Evolutionary conservation across 2,113 vertebrate genomes (phyloP), one percentile per base, ranked within the genome.

Genomic region (Lepidothrix coronata): DNA sequence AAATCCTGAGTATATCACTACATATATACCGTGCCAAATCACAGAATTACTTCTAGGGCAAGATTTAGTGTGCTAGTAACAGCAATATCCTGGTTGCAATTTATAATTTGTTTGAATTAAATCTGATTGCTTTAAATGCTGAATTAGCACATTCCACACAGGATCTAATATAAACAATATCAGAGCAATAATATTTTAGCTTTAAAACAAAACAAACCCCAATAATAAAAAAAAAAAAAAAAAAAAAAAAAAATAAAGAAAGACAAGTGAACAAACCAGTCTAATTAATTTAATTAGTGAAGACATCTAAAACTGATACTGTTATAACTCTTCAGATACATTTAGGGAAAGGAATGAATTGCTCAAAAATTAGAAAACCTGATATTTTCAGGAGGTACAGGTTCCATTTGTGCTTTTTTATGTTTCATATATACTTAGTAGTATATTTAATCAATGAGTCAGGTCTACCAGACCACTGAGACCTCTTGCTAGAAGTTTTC

Each of bases 261-360:
- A 43, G 0, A 19, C 43, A 54, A 52, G 6, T 27, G 2, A 71
- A 70, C 1, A 68, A 58, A 67, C 0, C 9, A 39, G 2, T 25
- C 6, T 37, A 27, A 55, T 31, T 44, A 52, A 57, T 48, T 70
- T 54, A 31, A 28, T 54, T 35, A 57, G 2, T 62, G 9, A 82
- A 65, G 28, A 46, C 5, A 41, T 6, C 12, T 57, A 43, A 72
- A 75, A 48, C 2, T 12, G 3, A 15, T 15, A 13, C 6, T 30
- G 2, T 24, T 75, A 19, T 14, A 9, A 6, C 16, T 57, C 17
- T 74, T 67, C 14, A 66, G 25, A 19, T 1, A 8, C 13, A 52
- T 66, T 19, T 44, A 21, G 2, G 14, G 12, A 19, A 48, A 37
- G 48, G 27, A 59, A 87, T 8, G 0, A 41, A 22, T 11, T 39